A percentile compares a stretch with the other conserved stretches of the same genome.
Evolutionary conservation across 2,797 vertebrate genomes (phyloP).

Genomic region (Otolemur crassicaudatus): DNA sequence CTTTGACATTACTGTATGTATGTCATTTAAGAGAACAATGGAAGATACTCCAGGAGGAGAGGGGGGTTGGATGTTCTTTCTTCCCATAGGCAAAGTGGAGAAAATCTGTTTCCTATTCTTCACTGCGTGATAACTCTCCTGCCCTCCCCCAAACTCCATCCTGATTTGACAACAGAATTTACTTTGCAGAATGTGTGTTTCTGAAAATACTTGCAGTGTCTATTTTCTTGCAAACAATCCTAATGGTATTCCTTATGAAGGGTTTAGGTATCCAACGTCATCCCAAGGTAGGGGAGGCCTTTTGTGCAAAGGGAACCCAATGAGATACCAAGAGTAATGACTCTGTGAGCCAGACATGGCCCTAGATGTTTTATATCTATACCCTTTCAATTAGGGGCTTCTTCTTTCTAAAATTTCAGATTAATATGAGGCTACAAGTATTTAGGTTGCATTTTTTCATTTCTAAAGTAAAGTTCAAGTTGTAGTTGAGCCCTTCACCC

Average conservation of each 20-base stretch:
- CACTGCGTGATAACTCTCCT: too few species aligned
- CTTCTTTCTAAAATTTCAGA: too few species aligned
- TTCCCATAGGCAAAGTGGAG: constrained; percentile 17
- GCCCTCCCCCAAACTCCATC: too few species aligned
- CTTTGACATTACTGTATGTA: constrained; percentile 75
- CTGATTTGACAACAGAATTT: not conserved
- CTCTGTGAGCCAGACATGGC: not conserved
- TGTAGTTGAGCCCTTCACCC: too few species aligned
- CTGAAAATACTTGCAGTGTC: not conserved
- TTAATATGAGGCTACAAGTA: too few species aligned
- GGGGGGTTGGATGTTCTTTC: constrained; percentile 46
- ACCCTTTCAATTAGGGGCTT: not conserved
- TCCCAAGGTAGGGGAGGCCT: not conserved
- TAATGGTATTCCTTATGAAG: not conserved
- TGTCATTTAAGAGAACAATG: constrained; percentile 84
- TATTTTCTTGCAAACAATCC: not conserved
- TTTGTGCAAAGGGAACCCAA: not conserved
- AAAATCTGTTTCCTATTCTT: not conserved
- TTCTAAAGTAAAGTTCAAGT: too few species aligned
- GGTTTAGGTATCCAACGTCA: not conserved
- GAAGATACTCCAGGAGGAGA: constrained; percentile 45
- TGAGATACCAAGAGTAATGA: not conserved
- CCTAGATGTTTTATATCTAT: not conserved
- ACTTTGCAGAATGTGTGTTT: not conserved
- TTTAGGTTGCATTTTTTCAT: too few species aligned